A percentile compares a stretch with the other conserved stretches of the same genome.
Evolutionary conservation across 2,888 invertebrate genomes (phyloP).

Genomic region (Anthrax anthrax): DNA sequence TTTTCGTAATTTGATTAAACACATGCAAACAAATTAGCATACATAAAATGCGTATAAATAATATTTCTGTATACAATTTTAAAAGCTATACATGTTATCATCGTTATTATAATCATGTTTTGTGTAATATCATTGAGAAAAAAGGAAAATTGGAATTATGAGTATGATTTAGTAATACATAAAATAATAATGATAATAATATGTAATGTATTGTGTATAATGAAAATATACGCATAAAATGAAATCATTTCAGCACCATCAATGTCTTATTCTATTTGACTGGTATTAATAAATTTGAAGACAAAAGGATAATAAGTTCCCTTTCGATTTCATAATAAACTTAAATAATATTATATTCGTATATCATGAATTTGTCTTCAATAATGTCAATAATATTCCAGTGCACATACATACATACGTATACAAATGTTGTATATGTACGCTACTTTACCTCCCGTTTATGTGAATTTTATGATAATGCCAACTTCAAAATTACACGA

Average conservation of each 20-base stretch:
- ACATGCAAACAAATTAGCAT: neutral
- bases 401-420: too few species aligned
- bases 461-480: conserved; percentile 13
- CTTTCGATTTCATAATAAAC: neutral
- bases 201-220: too few species aligned
- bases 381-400: conserved; percentile 2
- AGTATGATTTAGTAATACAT: too few species aligned
- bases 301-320: too few species aligned
- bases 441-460: neutral
- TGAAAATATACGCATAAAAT: too few species aligned
- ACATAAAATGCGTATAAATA: neutral
- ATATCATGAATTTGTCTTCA: neutral
- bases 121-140: neutral
- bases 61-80: too few species aligned
- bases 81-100: too few species aligned
- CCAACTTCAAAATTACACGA: conserved; percentile 6
- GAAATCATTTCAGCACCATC: too few species aligned
- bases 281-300: neutral
- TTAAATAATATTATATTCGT: neutral
- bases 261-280: too few species aligned
- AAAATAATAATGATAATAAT: too few species aligned
- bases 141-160: neutral
- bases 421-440: neutral
- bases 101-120: too few species aligned
- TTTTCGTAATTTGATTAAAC: too few species aligned